Conservation (phyloP, 1,140 invertebrate species). For the Limonius californicus region DNA sequence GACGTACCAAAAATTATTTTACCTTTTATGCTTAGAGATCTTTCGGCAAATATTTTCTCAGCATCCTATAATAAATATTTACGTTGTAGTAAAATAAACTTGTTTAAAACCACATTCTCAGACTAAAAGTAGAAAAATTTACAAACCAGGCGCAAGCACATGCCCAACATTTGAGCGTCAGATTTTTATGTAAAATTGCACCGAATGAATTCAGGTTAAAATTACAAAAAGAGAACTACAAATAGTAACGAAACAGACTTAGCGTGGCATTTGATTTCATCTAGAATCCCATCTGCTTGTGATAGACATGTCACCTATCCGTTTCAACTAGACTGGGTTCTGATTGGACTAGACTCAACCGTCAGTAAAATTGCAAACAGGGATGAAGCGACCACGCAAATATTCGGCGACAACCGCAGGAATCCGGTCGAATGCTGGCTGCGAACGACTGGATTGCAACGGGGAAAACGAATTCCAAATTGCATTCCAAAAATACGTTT, state of each 20-base stretch:
- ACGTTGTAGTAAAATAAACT: too few relatives aligned
- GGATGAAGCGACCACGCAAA: slow-evolving; percentile 7
- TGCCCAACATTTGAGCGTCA: too few relatives aligned
- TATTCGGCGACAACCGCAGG: slow-evolving; percentile 9
- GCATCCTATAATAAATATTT: too few relatives aligned
- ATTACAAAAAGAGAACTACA: background rate
- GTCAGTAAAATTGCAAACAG: slow-evolving; percentile 28
- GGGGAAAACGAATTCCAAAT: slow-evolving; percentile 20
- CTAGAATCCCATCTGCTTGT: slow-evolving; percentile 18
- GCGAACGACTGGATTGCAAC: slow-evolving; percentile 21
- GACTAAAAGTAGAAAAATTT: too few relatives aligned
- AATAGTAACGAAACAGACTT: background rate
- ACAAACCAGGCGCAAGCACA: too few relatives aligned
- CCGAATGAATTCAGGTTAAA: background rate
- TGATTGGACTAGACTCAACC: slow-evolving; percentile 27
- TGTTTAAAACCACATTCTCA: too few relatives aligned
- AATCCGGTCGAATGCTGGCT: slow-evolving; percentile 11
- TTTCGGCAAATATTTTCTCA: too few relatives aligned
- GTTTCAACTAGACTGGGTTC: slow-evolving; percentile 28
- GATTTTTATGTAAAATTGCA: background rate
- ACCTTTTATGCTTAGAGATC: too few relatives aligned
- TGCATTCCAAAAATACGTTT: slow-evolving; percentile 23
- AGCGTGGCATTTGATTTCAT: slow-evolving; percentile 22
- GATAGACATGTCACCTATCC: slow-evolving; percentile 29
- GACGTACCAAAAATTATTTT: too few relatives aligned